Percentiles rank a stretch among this genome's conserved stretches.
phyloP scores from a whole-genome alignment of 2,888 invertebrate species.

The Athalia circularis region DNA sequence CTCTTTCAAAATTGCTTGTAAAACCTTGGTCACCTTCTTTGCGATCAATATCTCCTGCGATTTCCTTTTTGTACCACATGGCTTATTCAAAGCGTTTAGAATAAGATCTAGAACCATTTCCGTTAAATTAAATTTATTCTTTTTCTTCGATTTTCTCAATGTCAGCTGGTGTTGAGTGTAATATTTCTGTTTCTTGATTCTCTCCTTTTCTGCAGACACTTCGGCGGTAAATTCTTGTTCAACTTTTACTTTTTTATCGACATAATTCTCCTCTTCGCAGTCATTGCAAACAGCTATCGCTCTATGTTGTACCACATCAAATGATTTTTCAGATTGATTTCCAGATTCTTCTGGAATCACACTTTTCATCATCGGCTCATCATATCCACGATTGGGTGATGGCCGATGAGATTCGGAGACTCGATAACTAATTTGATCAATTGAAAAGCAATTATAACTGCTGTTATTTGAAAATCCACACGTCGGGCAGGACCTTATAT shows the following conservation, averaged over 20 bases:
- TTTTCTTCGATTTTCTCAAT: conserved; percentile 1
- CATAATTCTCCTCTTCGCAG: no score
- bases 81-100: conserved; percentile 2
- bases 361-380: conserved; percentile 3
- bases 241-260: neutral
- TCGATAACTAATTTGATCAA: conserved; percentile 22
- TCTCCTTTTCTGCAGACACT: neutral
- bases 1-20: neutral
- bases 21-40: neutral
- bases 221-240: neutral
- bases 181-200: neutral
- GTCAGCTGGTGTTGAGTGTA: neutral
- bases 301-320: no score
- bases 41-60: neutral
- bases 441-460: conserved; percentile 13
- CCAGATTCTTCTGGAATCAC: conserved; percentile 10
- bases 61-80: neutral
- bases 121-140: conserved; percentile 7
- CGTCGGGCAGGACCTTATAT: conserved; percentile 23
- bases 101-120: conserved; percentile 20
- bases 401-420: conserved; percentile 11
- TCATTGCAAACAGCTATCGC: no score
- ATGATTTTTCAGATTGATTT: neutral
- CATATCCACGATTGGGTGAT: neutral
- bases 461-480: conserved; percentile 20